A percentile compares a stretch with the other conserved stretches of the same genome.
Evolutionary conservation across 2,113 vertebrate genomes (phyloP).

Genomic region (Melanostigma gelatinosum): DNA sequence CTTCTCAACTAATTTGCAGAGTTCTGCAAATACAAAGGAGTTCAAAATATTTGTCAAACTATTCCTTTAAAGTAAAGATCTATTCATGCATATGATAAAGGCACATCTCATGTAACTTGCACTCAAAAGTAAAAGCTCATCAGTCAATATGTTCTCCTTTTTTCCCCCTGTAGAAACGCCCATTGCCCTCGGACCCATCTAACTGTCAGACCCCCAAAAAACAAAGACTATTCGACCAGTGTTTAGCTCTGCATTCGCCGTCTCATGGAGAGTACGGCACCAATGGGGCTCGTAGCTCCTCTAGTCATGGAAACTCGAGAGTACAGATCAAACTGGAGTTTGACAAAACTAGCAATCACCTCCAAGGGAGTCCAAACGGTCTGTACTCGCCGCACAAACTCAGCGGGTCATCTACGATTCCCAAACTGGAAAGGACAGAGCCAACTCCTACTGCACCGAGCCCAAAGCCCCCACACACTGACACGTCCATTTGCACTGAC

Average conservation of each 20-base stretch:
- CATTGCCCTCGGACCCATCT: constrained; percentile 73
- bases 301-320: constrained; percentile 60
- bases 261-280: constrained; percentile 67
- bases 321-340: constrained; percentile 71
- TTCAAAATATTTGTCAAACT: neutral
- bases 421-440: constrained; percentile 67
- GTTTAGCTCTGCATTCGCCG: constrained; percentile 71
- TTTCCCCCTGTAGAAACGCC: constrained; percentile 79
- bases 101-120: neutral
- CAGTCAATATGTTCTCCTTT: neutral
- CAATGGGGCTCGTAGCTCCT: constrained; percentile 53
- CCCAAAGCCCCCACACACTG: constrained; percentile 62
- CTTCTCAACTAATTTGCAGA: neutral
- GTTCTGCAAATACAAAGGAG: neutral
- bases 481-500: constrained; percentile 68
- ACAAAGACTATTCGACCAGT: constrained; percentile 77
- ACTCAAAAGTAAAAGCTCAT: neutral
- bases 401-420: constrained; percentile 39
- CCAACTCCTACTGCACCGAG: constrained; percentile 42
- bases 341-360: constrained; percentile 67
- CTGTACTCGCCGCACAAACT: constrained; percentile 76
- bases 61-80: neutral
- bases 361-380: constrained; percentile 72
- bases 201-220: constrained; percentile 82
- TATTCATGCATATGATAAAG: neutral